Evolutionary conservation across 2,113 vertebrate genomes (phyloP).

Genomic region (Stercorarius parasiticus): DNA sequence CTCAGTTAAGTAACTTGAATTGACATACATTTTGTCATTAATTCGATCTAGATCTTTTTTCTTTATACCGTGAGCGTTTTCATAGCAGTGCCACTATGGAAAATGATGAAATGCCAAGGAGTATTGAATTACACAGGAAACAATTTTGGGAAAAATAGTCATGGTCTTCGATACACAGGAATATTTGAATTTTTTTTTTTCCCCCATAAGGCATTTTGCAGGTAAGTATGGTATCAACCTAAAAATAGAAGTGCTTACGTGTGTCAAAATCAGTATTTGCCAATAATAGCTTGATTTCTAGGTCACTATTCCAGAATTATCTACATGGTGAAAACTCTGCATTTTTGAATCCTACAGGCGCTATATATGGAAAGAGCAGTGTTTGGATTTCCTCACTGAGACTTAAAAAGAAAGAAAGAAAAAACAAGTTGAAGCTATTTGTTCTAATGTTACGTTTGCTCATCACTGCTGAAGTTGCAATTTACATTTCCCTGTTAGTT

Average conservation of each 20-base stretch:
- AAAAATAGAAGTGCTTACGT: neutral
- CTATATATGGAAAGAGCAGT: neutral
- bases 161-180: neutral
- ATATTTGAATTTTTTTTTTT: neutral
- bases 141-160: neutral
- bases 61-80: neutral
- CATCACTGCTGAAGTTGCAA: accelerated
- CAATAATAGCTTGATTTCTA: neutral
- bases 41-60: neutral
- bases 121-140: neutral
- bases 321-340: neutral
- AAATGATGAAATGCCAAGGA: neutral
- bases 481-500: neutral
- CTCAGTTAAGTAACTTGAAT: neutral
- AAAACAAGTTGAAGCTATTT: neutral
- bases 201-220: neutral
- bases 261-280: neutral
- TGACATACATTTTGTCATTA: neutral
- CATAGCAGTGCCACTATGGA: neutral
- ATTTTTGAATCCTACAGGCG: neutral
- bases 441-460: neutral
- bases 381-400: neutral
- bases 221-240: neutral
- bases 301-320: neutral
- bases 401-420: neutral